phyloP scores from a whole-genome alignment of 2,888 invertebrate species.

The Andricus quercusramuli region DNA sequence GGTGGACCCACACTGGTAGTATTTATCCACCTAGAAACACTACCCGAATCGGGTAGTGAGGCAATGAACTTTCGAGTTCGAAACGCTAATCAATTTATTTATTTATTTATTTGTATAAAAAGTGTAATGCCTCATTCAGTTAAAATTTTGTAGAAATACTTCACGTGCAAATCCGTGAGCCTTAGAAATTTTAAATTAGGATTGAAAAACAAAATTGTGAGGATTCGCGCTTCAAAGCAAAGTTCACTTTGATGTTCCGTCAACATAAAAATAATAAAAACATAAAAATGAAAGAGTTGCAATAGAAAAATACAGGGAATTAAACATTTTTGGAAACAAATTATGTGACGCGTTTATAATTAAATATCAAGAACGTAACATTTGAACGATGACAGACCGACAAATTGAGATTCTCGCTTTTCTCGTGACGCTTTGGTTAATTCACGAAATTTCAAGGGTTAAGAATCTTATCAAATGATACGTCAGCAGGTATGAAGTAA shows the following conservation, averaged over 20 bases:
- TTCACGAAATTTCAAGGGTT: slow-evolving; percentile 66
- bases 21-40: no score
- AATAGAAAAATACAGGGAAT: not conserved
- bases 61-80: no score
- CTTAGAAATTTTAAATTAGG: not conserved
- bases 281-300: not conserved
- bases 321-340: not conserved
- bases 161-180: no score
- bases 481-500: slow-evolving; percentile 24
- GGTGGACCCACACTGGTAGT: no score
- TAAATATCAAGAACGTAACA: not conserved
- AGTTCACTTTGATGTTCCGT: not conserved
- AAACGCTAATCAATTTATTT: no score
- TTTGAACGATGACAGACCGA: slow-evolving; percentile 61
- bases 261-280: not conserved
- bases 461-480: slow-evolving; percentile 57
- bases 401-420: slow-evolving; percentile 64
- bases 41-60: no score
- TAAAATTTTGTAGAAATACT: no score
- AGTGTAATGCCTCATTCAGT: no score
- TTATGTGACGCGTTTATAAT: not conserved
- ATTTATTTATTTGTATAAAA: no score
- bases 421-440: slow-evolving; percentile 67
- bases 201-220: not conserved
- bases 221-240: not conserved